Evolutionary conservation across 2,888 invertebrate species (phyloP), one percentile per base, ranked within the genome.

Genomic region (Plebejus argus): DNA sequence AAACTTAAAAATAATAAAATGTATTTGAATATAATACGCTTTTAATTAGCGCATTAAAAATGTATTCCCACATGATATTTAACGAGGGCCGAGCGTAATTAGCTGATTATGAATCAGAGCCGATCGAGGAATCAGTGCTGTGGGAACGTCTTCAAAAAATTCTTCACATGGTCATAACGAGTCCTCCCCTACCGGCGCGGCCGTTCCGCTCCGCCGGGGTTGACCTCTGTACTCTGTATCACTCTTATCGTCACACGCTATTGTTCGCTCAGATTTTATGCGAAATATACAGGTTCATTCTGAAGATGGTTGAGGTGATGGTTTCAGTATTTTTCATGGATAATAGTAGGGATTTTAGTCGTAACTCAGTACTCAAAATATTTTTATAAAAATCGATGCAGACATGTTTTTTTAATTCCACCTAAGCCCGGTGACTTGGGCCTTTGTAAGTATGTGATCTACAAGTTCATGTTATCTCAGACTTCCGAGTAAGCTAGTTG

Each of bases 191-290:
- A 88, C 91, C 92, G 90, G 89, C 85, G 91, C 92, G 90, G 89
- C 85, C 90, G 92, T 93, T 93, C 91, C 90, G 90, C 90, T 83
- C 86, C 83, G 91, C 82, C 87, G 91, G 86, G 81, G 85, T 78
- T 88, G 91, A 92, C 92, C 93, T 91, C 90, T 88, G 91, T 92
- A 91, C 92, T 91, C 90, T 86, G 90, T 90, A 93, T 91, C 91
- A 86, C 87, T 88, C 89, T 89, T 90, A 90, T 90, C 88, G 84
- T 87, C 87, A 89, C 88, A 90, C 87, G 86, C 93, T 85, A 91
- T 92, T 92, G 92, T 94, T 90, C 82, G 83, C 89, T 80, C 86
- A 89, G 92, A 93, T 92, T 91, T 86, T 53, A 20, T 49, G 74
- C 53, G 7, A 74, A 72, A 45, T 15, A 1, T 66, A 66, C 66